phyloP scores from a whole-genome alignment of 2,113 vertebrate species.

The Anguilla japonica region DNA sequence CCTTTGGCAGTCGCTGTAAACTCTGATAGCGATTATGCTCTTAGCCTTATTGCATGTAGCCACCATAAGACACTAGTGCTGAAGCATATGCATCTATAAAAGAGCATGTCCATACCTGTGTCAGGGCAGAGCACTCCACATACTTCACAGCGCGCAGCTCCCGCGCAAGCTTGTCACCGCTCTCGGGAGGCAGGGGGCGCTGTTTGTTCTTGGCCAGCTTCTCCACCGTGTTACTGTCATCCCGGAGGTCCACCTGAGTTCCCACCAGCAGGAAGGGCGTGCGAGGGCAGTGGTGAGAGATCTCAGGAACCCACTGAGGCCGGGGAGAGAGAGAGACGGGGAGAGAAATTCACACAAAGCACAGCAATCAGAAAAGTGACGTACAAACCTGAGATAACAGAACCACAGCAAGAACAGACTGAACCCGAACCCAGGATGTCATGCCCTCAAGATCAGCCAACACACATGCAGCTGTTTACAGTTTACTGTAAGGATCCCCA shows the following conservation, averaged over 20 bases:
- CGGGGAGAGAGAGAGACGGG: neutral
- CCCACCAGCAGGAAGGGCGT: slow-evolving; percentile 97
- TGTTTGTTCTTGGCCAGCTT: slow-evolving; percentile 99
- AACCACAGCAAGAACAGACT: neutral
- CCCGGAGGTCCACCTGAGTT: slow-evolving; percentile 93
- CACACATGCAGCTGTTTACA: no score
- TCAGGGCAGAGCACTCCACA: slow-evolving; percentile 95
- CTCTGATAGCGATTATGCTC: neutral
- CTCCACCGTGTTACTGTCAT: slow-evolving; percentile 93
- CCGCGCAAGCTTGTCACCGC: slow-evolving; percentile 88
- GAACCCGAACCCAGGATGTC: neutral
- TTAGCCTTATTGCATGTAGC: neutral
- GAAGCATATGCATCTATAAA: no score
- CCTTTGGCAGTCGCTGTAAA: neutral
- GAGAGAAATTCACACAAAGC: neutral
- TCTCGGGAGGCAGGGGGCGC: slow-evolving; percentile 89
- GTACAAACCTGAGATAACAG: neutral
- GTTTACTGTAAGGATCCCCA: no score
- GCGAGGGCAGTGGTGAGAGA: slow-evolving; percentile 97
- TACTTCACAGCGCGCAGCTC: slow-evolving; percentile 97
- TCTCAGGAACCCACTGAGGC: slow-evolving; percentile 96
- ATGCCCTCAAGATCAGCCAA: neutral
- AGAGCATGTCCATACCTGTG: slow-evolving; percentile 77
- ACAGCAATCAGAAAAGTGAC: neutral
- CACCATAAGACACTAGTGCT: no score